A percentile compares a stretch with the other conserved stretches of the same genome.
Evolutionary conservation across 2,888 invertebrate genomes (phyloP).

Genomic region (Drosophila nr. perissopoda): DNA sequence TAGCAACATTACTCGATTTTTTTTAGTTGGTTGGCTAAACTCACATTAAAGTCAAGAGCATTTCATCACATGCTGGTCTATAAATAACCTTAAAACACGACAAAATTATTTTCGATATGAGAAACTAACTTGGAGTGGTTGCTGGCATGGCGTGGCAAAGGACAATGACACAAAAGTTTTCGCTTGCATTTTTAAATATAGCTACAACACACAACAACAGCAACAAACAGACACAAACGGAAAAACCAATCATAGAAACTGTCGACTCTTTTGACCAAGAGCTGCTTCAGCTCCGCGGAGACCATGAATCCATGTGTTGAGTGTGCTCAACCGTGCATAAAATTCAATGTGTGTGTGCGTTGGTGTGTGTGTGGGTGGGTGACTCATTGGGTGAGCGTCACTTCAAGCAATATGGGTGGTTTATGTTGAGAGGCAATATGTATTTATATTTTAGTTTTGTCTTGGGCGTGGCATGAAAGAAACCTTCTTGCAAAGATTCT

Average conservation of each 20-base stretch:
- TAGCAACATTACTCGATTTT: neutral
- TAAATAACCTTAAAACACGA: constrained; percentile 1
- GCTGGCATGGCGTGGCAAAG: constrained; percentile 29
- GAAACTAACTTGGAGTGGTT: constrained; percentile 11
- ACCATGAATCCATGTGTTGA: neutral
- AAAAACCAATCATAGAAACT: constrained; percentile 24
- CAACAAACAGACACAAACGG: neutral
- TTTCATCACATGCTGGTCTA: constrained; percentile 4
- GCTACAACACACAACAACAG: constrained; percentile 15
- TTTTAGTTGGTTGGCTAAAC: neutral
- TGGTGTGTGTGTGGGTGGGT: constrained; percentile 10
- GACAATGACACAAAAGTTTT: constrained; percentile 66
- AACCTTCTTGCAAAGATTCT: constrained; percentile 20
- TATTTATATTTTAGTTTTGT: constrained; percentile 12
- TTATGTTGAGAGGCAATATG: constrained; percentile 57
- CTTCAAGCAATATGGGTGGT: constrained; percentile 9
- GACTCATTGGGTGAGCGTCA: constrained; percentile 26
- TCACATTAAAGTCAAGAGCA: neutral
- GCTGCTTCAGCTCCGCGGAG: constrained; percentile 9
- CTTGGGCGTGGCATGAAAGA: constrained; percentile 47
- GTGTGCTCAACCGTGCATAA: constrained; percentile 45
- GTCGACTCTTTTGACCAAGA: constrained; percentile 15
- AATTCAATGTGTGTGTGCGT: constrained; percentile 11
- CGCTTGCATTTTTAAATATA: constrained; percentile 36
- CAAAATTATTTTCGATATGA: neutral